Evolutionary conservation across 2,797 vertebrate genomes (phyloP), one percentile per base, ranked within the genome.

Genomic region (Onychomys leucogaster): DNA sequence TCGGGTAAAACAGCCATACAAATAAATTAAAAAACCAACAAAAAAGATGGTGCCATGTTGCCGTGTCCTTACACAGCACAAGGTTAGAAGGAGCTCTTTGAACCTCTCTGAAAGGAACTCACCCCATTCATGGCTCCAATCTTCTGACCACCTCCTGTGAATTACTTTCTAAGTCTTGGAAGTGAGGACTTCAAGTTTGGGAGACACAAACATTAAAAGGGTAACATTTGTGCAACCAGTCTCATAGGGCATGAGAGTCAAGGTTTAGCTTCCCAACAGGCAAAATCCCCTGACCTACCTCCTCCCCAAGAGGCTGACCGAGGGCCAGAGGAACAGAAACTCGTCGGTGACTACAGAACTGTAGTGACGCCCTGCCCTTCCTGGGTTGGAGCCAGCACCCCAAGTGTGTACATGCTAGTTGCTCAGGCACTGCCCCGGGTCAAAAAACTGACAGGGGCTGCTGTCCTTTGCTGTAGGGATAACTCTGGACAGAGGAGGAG

Each of bases 271-370:
- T 49, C 49, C 61, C 61, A 90, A 69, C n/a, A 81, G 46, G 61
- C 46, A 65, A 67, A 81, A 80, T 17, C 46, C 61, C 34, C 89
- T 52, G 32, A n/a, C 34, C 49, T 55, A 16, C 49, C 84, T 71
- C 46, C 49, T 69, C 57, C 59, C 61, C 27, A 23, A 12, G 77
- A 23, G 49, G 89, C 46, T 69, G 76, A 81, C 89, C 5, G 2
- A 90, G n/a, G 19, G 77, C 63, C 89, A 81, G 76, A 81, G 89
- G 77, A 69, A 90, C 61, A 81, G 89, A 81, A 69, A 81, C 89
- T 67, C 17, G 34, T 90, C 49, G 14, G 75, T 14, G 37, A 19
- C 88, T 32, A 52, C 43, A 59, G 75, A 78, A 19, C 32, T 9
- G 0, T 52, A 29, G 59, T 13, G 46, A 63, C 57, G 69, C 63